Base-by-base conservation (phyloP, 35 echinoderm and acorn worm genomes). In the Heliocidaris tuberculata region DNA sequence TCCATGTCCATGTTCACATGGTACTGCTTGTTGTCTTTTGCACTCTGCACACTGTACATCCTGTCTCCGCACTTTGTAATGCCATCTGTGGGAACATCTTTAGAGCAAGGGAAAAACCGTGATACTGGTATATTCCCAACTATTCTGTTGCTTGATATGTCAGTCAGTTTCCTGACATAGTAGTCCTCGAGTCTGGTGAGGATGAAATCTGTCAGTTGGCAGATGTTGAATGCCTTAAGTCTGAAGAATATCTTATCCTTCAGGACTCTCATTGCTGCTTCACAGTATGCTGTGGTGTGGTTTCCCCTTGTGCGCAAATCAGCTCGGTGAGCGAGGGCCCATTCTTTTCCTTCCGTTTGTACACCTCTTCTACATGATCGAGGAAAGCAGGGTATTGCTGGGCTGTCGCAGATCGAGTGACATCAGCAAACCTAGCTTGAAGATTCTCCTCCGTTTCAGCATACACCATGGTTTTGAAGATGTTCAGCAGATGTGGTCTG, bases 221-320 rank as follows among this genome's bases (percentile, higher is more conserved):
- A 35, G 19, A 96, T 61, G 50, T 92, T 97, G 88, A 92, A 97
- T 13, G 96, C 93, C 71, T 97, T 95, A 24, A 85, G 48, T 2
- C 95, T 32, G 19, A 60, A 16, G 11, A 96, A 54, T 48, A 97
- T 93, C 86, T 97, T 94, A 48, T 97, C 95, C 89, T 97, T 94
- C 31, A 96, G 95, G 9, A 97, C 78, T 47, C 95, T 94, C 93
- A 96, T 97, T 9, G 96, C 95, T 48, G 95, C 56, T 32, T 97
- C 96, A 49, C 95, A 96, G 48, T 61, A 97, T 32, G 94, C 86
- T 52, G 65, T 97, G 52, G 96, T 97, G 93, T 97, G 60, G 42
- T 97, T 96, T 19, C 94, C 96, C 21, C 95, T n/a, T 6, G 88
- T n/a, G 32, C 60, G 61, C 24, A 97, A 50, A 19, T 49, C 70